A percentile compares a stretch with the other conserved stretches of the same genome.
phyloP scores from a whole-genome alignment of 2,888 invertebrate genomes.

The Meandrusa payeni region DNA sequence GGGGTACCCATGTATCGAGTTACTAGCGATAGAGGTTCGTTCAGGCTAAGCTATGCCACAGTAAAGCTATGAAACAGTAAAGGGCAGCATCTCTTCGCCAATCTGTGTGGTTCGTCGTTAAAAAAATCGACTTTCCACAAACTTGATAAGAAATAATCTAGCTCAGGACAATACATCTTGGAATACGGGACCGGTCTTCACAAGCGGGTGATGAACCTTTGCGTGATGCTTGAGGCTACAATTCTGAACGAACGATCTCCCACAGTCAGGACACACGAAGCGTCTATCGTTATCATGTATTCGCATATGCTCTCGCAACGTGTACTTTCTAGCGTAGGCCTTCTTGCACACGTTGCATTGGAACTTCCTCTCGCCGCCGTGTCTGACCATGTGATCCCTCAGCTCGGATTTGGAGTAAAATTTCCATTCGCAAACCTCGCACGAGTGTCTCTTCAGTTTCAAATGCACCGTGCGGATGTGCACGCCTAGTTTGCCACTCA shows the following conservation, averaged over 20 bases:
- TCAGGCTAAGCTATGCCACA: no score
- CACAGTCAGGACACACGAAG: conserved; percentile 60
- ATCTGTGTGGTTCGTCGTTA: no score
- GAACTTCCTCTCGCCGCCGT: conserved; percentile 73
- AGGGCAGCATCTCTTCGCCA: no score
- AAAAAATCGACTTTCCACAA: no score
- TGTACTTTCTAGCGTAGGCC: conserved; percentile 68
- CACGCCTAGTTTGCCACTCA: conserved; percentile 60
- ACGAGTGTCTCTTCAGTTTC: conserved; percentile 64
- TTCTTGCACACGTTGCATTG: conserved; percentile 75
- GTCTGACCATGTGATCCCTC: conserved; percentile 77
- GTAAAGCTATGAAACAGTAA: no score
- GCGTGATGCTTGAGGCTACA: conserved; percentile 64
- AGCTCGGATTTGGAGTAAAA: conserved; percentile 77
- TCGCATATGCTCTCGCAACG: conserved; percentile 65
- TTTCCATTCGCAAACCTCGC: conserved; percentile 74
- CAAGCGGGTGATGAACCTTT: conserved; percentile 57
- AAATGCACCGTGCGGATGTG: conserved; percentile 67
- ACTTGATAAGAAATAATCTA: no score
- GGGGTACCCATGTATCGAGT: no score
- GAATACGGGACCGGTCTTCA: conserved; percentile 26
- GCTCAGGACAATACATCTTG: conserved; percentile 24
- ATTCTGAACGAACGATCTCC: conserved; percentile 61
- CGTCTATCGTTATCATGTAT: conserved; percentile 65
- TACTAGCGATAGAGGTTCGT: no score